Base-by-base conservation (phyloP, 2,888 invertebrate genomes). In the Isoperla grammatica region DNA sequence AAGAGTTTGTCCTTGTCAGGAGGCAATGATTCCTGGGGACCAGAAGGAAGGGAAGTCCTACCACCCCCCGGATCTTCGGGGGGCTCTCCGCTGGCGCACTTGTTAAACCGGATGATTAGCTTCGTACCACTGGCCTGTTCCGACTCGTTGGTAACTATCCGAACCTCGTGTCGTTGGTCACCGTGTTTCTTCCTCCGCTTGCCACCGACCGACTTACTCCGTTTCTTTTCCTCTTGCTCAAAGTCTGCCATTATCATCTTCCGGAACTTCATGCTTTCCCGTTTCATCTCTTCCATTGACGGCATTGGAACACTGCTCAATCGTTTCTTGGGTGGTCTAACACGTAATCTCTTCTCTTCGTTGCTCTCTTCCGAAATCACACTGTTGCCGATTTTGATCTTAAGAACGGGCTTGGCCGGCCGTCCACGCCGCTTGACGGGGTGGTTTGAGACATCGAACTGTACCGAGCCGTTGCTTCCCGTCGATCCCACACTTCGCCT, bases 181-280 rank as follows among this genome's bases (percentile, higher is more conserved):
- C 48, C 57, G 75, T 81, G 76, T 82, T 75, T 70, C 71, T 73
- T 77, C 71, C 72, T 79, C 74, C 72, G 78, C 77, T 67, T 75
- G 68, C 69, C 74, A 70, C 13, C 29, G 23, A 29, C 23, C 35
- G 22, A 72, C 67, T 64, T 76, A 75, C 67, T 71, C 71, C 76
- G 76, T 59, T 78, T 77, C 65, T 79, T 77, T 66, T 86, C 86
- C 65, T 81, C 82, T 67, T 85, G 85, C 61, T 86, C 86, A 69
- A 91, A 90, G 69, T 87, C 87, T 3, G 89, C 89, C 88, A 90
- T 90, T 2, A 93, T 86, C 79, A 82, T 84, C 64, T 87, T 84
- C 13, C 93, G 81, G 73, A 83, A 93, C 71, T 90, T 91, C 92
- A 93, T 92, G 68, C 88, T 90, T 69, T 92, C 90, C 1, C 90